Evolutionary conservation across 2,888 invertebrate species (phyloP).

Genomic region (Anthrax anthrax): DNA sequence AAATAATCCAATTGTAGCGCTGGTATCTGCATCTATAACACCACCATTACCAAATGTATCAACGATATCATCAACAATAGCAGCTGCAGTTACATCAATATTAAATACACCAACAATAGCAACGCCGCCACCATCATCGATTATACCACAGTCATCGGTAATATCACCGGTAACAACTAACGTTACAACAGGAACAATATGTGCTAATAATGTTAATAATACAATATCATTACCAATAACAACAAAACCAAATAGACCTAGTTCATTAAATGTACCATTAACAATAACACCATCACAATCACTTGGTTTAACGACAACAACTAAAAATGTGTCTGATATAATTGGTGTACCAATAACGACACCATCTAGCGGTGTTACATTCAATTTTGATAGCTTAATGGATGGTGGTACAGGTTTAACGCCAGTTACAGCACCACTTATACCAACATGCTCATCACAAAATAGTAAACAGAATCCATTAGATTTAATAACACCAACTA

Average conservation of each 20-base stretch:
- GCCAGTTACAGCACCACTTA: slow-evolving; percentile 59
- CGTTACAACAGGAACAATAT: too few species aligned
- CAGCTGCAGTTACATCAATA: slow-evolving; percentile 32
- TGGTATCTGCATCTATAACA: slow-evolving; percentile 15
- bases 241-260: slow-evolving; percentile 51
- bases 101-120: slow-evolving; percentile 30
- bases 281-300: slow-evolving; percentile 41
- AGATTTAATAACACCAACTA: slow-evolving; percentile 56
- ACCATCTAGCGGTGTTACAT: slow-evolving; percentile 73
- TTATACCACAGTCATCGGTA: too few species aligned
- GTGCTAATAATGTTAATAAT: too few species aligned
- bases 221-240: slow-evolving; percentile 9
- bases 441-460: slow-evolving; percentile 56
- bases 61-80: slow-evolving; percentile 23
- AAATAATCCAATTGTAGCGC: slow-evolving; percentile 14
- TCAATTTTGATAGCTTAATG: slow-evolving; percentile 87
- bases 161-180: slow-evolving; percentile 12
- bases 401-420: slow-evolving; percentile 87
- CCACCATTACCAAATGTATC: slow-evolving; percentile 28
- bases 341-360: slow-evolving; percentile 74
- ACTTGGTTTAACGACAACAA: slow-evolving; percentile 35
- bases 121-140: slow-evolving; percentile 21
- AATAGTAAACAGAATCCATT: slow-evolving; percentile 49
- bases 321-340: slow-evolving; percentile 44
- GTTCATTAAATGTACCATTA: slow-evolving; percentile 52